These are phyloP conservation scores for Saguinus midas DNA, from an alignment of 2,113 vertebrate genomes.

Conservation along the genomic window DNA sequence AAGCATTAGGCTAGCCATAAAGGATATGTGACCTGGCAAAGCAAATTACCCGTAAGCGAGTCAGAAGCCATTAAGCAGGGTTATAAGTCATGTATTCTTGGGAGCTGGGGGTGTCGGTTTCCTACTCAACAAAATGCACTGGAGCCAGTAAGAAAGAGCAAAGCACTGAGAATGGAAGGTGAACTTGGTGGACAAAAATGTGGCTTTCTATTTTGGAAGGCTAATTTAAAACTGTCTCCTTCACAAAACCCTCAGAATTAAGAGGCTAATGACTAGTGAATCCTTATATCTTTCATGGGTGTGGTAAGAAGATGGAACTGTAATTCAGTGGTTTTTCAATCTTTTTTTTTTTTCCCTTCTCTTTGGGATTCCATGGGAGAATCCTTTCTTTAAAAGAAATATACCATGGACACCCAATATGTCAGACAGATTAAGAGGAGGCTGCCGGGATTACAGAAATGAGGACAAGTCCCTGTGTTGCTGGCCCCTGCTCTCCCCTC, in stretches of 20 bases:
- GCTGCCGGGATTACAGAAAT: neutral
- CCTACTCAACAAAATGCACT: slow-evolving; percentile 43
- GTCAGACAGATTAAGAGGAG: neutral
- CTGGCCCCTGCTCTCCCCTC: neutral
- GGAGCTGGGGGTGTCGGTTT: slow-evolving; percentile 69
- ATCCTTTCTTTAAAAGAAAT: neutral
- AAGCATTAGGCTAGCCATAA: slow-evolving; percentile 67
- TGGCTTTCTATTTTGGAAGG: neutral
- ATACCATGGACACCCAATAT: neutral
- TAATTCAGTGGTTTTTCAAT: neutral
- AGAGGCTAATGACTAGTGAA: neutral
- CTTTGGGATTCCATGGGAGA: neutral
- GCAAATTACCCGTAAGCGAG: slow-evolving; percentile 65
- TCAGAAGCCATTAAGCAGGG: slow-evolving; percentile 63
- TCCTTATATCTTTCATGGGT: neutral
- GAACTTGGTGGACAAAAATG: neutral
- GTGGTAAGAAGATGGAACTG: neutral
- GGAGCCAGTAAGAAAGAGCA: neutral
- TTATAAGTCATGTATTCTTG: neutral
- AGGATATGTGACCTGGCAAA: slow-evolving; percentile 35
- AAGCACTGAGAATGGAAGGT: neutral
- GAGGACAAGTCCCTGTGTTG: accelerated
- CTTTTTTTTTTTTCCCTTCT: neutral
- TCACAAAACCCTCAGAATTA: neutral
- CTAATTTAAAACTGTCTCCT: neutral